These are phyloP conservation scores for Labia minor DNA, from an alignment of 2,888 invertebrate genomes.

Conservation along the genomic window DNA sequence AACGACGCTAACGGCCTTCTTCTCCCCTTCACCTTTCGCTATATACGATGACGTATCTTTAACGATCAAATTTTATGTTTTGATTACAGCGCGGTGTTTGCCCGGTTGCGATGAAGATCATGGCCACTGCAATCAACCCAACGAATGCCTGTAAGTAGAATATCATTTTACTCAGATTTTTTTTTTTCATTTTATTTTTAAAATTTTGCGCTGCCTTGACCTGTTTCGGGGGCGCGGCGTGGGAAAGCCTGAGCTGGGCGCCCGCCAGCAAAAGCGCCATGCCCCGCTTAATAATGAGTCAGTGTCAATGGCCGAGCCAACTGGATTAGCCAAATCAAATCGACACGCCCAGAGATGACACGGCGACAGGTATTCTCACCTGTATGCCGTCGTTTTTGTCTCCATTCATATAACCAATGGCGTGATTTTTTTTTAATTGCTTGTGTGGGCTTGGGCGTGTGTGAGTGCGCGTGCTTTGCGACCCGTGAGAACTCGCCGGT, in stretches of 20 bases:
- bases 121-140: slow-evolving; percentile 83
- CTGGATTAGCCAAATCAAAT: slow-evolving; percentile 13
- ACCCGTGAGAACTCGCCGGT: background rate
- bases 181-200: slow-evolving; percentile 16
- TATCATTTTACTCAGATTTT: slow-evolving; percentile 40
- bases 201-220: slow-evolving; percentile 45
- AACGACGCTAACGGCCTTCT: slow-evolving; percentile 30
- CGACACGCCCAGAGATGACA: background rate
- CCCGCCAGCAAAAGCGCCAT: slow-evolving; percentile 23
- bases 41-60: slow-evolving; percentile 23
- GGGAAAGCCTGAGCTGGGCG: slow-evolving; percentile 36
- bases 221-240: slow-evolving; percentile 52
- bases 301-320: slow-evolving; percentile 20
- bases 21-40: slow-evolving; percentile 20
- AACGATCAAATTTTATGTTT: slow-evolving; percentile 30
- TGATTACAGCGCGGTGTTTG: slow-evolving; percentile 80
- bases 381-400: background rate
- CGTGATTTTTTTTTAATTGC: slow-evolving; percentile 13
- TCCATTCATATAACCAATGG: slow-evolving; percentile 1
- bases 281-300: slow-evolving; percentile 18
- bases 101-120: slow-evolving; percentile 84
- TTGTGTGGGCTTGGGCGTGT: background rate
- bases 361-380: background rate
- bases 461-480: background rate
- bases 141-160: slow-evolving; percentile 91